Evolutionary conservation across 2,888 invertebrate genomes (phyloP).

Genomic region (Oligia fasciuncula): DNA sequence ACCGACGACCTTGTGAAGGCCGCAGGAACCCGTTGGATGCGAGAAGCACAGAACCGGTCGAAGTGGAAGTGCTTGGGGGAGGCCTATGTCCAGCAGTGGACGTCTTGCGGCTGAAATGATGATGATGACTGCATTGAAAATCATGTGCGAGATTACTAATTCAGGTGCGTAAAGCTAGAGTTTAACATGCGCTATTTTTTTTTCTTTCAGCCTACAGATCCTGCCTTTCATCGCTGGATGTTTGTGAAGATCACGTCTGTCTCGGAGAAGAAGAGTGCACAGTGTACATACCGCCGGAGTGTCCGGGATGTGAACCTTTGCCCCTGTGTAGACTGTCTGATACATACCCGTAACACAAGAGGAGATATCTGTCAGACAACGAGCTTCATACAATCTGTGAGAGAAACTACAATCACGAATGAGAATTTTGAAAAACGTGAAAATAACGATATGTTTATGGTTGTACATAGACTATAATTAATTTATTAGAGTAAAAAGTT

Average conservation of each 20-base stretch:
- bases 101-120: no score
- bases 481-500: not conserved
- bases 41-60: no score
- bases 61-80: no score
- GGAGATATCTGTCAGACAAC: not conserved
- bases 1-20: no score
- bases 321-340: slow-evolving; percentile 75
- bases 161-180: not conserved
- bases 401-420: not conserved
- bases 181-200: not conserved
- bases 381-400: not conserved
- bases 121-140: not conserved
- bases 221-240: slow-evolving; percentile 77
- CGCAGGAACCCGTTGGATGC: no score
- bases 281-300: slow-evolving; percentile 78
- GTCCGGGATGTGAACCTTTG: slow-evolving; percentile 83
- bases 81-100: no score
- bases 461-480: not conserved
- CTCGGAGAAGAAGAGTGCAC: slow-evolving; percentile 81
- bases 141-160: not conserved
- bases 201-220: slow-evolving; percentile 79
- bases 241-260: slow-evolving; percentile 82
- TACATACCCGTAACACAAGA: not conserved
- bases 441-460: not conserved
- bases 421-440: not conserved